These are phyloP conservation scores for Siniperca chuatsi DNA, from an alignment of 2,113 vertebrate genomes.

Conservation along the genomic window DNA sequence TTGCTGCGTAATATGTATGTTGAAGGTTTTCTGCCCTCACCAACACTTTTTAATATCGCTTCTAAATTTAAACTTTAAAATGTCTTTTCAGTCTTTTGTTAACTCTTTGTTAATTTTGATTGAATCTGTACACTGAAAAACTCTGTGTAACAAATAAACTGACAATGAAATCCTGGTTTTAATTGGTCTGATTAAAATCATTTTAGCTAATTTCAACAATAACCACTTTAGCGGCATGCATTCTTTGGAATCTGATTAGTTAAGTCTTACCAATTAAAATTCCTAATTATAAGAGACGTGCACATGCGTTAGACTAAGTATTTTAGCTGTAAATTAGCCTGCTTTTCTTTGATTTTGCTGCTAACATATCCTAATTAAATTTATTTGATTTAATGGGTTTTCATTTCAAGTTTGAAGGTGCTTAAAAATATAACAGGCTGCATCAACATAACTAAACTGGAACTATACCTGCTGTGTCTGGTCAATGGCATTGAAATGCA, in stretches of 20 bases:
- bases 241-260: background rate
- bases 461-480: background rate
- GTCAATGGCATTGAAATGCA: background rate
- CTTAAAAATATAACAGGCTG: background rate
- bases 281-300: background rate
- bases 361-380: background rate
- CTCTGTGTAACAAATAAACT: background rate
- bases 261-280: slow-evolving; percentile 1
- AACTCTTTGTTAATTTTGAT: no score
- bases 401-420: background rate
- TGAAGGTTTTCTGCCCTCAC: no score
- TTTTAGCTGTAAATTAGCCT: background rate
- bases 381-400: background rate
- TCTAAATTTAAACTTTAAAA: no score
- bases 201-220: background rate
- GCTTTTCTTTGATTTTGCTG: background rate
- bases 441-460: background rate
- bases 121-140: background rate
- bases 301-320: background rate
- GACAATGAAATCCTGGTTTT: background rate
- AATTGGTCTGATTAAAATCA: background rate
- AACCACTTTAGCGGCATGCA: background rate
- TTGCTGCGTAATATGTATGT: no score
- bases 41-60: no score
- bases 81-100: no score